Percentiles rank a stretch among this genome's conserved stretches.
These are phyloP conservation scores for Dryobotodes eremita DNA, from an alignment of 2,888 invertebrate genomes.

Conservation along the genomic window DNA sequence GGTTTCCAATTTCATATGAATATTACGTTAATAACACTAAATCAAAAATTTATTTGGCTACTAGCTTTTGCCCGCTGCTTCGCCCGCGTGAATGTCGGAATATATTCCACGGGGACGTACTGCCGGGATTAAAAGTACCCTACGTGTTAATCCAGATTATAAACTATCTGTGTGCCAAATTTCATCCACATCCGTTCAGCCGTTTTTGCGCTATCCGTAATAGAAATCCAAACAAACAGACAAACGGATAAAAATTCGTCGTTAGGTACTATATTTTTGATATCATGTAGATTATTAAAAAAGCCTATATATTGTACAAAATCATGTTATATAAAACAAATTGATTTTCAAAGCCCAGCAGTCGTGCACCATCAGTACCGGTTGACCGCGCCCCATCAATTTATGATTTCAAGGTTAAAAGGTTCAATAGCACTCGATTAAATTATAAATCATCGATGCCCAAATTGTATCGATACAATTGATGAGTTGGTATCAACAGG, in stretches of 20 bases:
- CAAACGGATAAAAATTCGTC: too few relatives aligned
- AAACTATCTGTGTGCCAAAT: too few relatives aligned
- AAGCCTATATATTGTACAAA: slow-evolving; percentile 25
- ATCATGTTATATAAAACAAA: slow-evolving; percentile 55
- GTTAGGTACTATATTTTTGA: neutral
- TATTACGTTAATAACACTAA: slow-evolving; percentile 38
- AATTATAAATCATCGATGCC: slow-evolving; percentile 75
- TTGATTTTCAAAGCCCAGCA: slow-evolving; percentile 59
- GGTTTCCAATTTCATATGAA: slow-evolving; percentile 59
- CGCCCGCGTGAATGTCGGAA: too few relatives aligned
- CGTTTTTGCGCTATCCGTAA: too few relatives aligned
- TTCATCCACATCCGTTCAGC: too few relatives aligned
- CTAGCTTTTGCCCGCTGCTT: too few relatives aligned
- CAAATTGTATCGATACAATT: slow-evolving; percentile 74
- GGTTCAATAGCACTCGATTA: slow-evolving; percentile 70
- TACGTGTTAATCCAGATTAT: too few relatives aligned
- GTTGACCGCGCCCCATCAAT: slow-evolving; percentile 62
- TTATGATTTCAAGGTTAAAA: slow-evolving; percentile 67
- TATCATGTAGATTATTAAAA: slow-evolving; percentile 30
- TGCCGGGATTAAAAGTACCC: too few relatives aligned
- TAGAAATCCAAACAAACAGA: too few relatives aligned
- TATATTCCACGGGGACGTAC: too few relatives aligned
- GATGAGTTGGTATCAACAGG: slow-evolving; percentile 79
- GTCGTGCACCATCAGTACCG: slow-evolving; percentile 55
- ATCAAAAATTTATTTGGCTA: slow-evolving; percentile 45